phyloP scores from a whole-genome alignment of 2,888 invertebrate genomes.

The Ligdia adustata region DNA sequence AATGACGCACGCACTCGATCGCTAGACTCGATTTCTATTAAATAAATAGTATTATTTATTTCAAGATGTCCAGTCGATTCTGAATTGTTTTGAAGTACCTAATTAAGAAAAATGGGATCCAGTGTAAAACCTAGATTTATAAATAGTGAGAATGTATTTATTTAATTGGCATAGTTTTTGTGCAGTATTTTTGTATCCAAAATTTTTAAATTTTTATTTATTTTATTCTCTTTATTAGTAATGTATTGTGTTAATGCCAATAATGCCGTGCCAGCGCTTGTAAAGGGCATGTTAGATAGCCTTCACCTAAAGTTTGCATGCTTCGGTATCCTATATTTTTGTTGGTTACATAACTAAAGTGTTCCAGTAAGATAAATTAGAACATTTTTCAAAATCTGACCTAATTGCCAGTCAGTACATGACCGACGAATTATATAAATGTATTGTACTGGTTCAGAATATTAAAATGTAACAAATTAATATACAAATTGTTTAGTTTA shows the following conservation, averaged over 20 bases:
- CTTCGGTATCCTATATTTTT: too few species aligned
- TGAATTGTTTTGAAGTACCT: constrained; percentile 28
- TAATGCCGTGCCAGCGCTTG: too few species aligned
- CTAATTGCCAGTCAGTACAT: too few species aligned
- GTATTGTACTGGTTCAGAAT: too few species aligned
- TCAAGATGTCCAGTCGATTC: constrained; percentile 22
- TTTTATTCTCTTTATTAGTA: constrained; percentile 37
- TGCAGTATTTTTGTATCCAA: constrained; percentile 44
- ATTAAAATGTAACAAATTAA: too few species aligned
- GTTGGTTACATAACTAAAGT: too few species aligned
- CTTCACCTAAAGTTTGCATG: too few species aligned
- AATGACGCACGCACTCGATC: constrained; percentile 21
- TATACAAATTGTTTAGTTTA: too few species aligned
- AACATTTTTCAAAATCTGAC: too few species aligned
- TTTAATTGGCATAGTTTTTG: constrained; percentile 46
- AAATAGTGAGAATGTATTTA: constrained; percentile 51
- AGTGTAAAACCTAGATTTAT: constrained; percentile 44
- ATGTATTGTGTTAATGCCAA: constrained; percentile 11
- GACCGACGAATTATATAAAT: too few species aligned
- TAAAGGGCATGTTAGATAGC: too few species aligned
- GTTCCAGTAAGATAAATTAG: too few species aligned
- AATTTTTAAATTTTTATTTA: constrained; percentile 35
- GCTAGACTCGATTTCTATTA: constrained; percentile 22
- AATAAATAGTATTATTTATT: constrained; percentile 35
- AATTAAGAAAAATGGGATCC: constrained; percentile 37